Percentiles rank a stretch among this genome's conserved stretches.
phyloP scores from a whole-genome alignment of 2,797 vertebrate genomes.

The Melopsittacus undulatus region DNA sequence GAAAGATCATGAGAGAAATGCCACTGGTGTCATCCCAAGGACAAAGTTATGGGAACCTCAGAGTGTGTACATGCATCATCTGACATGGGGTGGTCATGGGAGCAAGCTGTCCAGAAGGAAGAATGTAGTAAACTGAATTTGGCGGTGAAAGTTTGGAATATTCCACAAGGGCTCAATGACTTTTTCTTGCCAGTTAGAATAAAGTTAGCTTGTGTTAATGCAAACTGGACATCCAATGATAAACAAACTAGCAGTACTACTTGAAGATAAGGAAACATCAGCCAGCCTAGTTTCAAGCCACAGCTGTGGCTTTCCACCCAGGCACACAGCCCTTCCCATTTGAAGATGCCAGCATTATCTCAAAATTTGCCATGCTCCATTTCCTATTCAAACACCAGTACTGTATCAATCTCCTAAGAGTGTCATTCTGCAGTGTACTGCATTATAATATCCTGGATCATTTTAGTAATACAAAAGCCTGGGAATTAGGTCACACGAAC shows the following conservation, averaged over 20 bases:
- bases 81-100: not conserved
- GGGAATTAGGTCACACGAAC: slow-evolving; percentile 46
- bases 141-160: not conserved
- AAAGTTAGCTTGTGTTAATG: not conserved
- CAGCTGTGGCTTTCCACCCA: not conserved
- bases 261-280: not conserved
- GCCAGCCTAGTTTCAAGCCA: not conserved
- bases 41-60: slow-evolving; percentile 3
- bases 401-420: slow-evolving; percentile 5
- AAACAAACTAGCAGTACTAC: not conserved
- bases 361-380: slow-evolving; percentile 4
- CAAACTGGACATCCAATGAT: not conserved
- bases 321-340: not conserved
- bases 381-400: slow-evolving; percentile 31
- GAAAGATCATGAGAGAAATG: slow-evolving; percentile 36
- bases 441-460: not conserved
- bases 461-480: not conserved
- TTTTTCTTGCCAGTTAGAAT: not conserved
- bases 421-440: not conserved
- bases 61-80: not conserved
- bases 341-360: slow-evolving; percentile 3
- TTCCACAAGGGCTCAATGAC: not conserved
- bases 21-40: not conserved
- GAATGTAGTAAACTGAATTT: slow-evolving; percentile 17
- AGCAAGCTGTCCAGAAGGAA: not conserved